These are phyloP conservation scores for Ormyrus rosae DNA, from an alignment of 2,888 invertebrate species.

Conservation along the genomic window DNA sequence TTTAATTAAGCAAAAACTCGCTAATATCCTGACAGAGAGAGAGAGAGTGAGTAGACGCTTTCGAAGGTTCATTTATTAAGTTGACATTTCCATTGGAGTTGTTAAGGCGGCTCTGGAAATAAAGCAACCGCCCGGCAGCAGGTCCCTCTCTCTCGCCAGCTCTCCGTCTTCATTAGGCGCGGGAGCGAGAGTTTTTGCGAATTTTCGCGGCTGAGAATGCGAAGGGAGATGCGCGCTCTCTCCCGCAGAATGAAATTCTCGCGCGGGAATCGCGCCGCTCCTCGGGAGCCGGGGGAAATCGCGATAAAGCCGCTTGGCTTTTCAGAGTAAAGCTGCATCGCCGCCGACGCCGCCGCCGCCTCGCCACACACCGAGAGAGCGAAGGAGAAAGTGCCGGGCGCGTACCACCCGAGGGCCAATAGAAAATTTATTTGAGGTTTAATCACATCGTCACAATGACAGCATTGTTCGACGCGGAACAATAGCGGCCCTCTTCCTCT, in stretches of 20 bases:
- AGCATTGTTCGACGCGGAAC: conserved; percentile 66
- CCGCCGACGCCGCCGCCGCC: no score
- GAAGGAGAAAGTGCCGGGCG: conserved; percentile 40
- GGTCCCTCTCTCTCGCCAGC: no score
- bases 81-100: conserved; percentile 23
- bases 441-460: conserved; percentile 70
- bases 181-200: no score
- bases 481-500: conserved; percentile 57
- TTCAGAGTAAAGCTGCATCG: neutral
- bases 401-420: conserved; percentile 55
- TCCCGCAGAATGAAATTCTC: neutral
- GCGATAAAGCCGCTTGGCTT: conserved; percentile 10
- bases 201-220: no score
- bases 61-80: conserved; percentile 44
- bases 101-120: no score
- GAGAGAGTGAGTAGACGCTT: conserved; percentile 19
- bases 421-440: conserved; percentile 69
- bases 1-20: conserved; percentile 46
- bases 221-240: no score
- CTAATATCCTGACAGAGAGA: neutral
- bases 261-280: neutral
- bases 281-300: neutral
- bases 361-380: no score
- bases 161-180: no score
- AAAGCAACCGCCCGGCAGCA: no score